Base-by-base conservation (phyloP, 1,140 invertebrate species). In the Asobara japonica region DNA sequence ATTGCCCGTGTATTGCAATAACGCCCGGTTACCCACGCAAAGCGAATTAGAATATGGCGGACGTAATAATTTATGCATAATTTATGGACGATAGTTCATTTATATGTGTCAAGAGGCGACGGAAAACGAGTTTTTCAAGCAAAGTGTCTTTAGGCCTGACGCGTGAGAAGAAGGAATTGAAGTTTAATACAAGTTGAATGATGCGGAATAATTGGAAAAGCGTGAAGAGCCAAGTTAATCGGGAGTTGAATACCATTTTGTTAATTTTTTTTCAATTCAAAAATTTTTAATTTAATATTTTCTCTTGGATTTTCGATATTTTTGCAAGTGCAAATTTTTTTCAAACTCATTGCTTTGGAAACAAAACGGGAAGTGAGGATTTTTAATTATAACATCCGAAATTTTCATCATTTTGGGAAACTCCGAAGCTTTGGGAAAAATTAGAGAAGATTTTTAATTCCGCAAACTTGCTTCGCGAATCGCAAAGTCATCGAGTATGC, bases 41-140 rank as follows among this genome's bases (percentile, higher is more conserved):
- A 72, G 69, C 29, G 76, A 80, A 82, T 82, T 82, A 81, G 80
- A 82, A 80, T 82, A 78, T 74, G 79, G 77, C 75, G 75, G 68
- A 64, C 56, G 74, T 71, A 61, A 77, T 80, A 81, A 82, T 80
- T 81, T 80, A 81, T 82, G 77, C 61, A 70, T 62, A 76, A 78
- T 76, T 81, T 80, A 79, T 79, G 73, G 77, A 45, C 27, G 69
- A 69, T 61, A 70, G 71, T 69, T 65, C 72, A 74, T 77, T 77
- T 79, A 79, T 79, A 62, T 74, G 36, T 78, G 76, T 77, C 76
- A 78, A 79, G 76, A 79, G 75, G n/a, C n/a, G 74, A 79, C 73
- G 72, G 60, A 29, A 62, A 70, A 73, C 67, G 65, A 74, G 65
- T 73, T 73, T 69, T 70, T 70, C 56, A 33, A 33, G 27, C 29